A percentile compares a stretch with the other conserved stretches of the same genome.
Evolutionary conservation across 2,797 vertebrate species (phyloP).

Genomic region (Enteromius fasciolatus): DNA sequence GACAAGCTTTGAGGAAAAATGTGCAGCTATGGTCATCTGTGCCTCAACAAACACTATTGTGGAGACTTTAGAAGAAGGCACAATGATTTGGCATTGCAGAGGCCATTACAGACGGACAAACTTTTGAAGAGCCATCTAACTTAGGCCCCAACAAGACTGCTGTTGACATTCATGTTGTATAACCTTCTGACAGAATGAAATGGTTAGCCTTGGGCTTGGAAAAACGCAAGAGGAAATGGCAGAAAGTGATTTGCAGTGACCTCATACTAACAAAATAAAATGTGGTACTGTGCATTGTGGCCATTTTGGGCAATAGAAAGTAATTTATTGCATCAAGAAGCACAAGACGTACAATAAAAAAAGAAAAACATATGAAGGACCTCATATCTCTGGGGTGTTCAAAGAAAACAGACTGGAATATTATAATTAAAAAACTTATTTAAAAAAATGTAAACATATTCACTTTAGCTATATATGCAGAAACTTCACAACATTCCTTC

Average conservation of each 20-base stretch:
- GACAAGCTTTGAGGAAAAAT: constrained; percentile 40
- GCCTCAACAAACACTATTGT: not conserved
- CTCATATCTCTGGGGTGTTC: not conserved
- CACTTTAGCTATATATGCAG: not conserved
- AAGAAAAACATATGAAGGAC: not conserved
- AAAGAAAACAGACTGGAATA: constrained; percentile 13
- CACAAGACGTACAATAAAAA: not conserved
- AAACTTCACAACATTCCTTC: not conserved
- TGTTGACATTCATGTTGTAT: constrained; percentile 8
- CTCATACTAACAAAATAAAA: constrained; percentile 2
- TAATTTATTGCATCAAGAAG: not conserved
- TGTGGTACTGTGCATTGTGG: not conserved
- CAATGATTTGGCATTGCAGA: not conserved
- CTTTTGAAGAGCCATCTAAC: constrained; percentile 2
- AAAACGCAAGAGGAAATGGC: constrained; percentile 21
- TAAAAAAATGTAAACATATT: not conserved
- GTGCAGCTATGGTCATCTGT: constrained; percentile 5
- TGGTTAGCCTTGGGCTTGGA: constrained; percentile 27
- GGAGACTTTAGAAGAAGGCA: not conserved
- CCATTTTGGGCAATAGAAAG: not conserved
- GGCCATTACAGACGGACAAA: not conserved
- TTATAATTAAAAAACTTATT: not conserved
- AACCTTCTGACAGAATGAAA: not conserved
- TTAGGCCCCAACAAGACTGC: constrained; percentile 7
- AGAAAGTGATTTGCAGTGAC: constrained; percentile 2